phyloP scores from a whole-genome alignment of 2,113 vertebrate species.

The Erythrocercus mccallii region DNA sequence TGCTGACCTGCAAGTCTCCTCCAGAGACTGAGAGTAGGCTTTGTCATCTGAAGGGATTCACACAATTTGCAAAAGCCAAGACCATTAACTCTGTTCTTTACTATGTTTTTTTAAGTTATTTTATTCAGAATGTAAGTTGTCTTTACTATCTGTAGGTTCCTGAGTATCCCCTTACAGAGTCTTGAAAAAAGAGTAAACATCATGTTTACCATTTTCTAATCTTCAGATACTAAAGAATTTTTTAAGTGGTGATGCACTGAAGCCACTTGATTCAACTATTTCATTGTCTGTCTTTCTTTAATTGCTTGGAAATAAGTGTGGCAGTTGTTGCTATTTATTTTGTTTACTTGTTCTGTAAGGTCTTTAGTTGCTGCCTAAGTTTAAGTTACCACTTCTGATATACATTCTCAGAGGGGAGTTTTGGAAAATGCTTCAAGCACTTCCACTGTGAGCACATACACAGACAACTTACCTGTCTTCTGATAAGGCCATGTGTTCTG shows the following conservation, averaged over 20 bases:
- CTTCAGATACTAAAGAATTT: background rate
- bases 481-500: background rate
- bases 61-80: background rate
- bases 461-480: background rate
- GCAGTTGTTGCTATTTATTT: background rate
- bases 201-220: background rate
- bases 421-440: background rate
- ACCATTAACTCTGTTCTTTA: background rate
- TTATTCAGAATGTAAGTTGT: background rate
- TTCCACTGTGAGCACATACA: background rate
- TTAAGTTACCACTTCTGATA: background rate
- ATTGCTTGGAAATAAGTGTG: background rate
- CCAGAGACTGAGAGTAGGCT: background rate
- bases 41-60: background rate
- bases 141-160: background rate
- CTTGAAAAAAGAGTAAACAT: background rate
- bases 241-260: background rate
- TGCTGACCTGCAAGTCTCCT: background rate
- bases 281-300: background rate
- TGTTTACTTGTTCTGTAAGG: background rate
- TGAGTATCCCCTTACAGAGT: background rate
- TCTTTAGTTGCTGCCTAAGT: background rate
- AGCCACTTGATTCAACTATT: background rate
- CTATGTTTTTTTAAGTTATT: background rate
- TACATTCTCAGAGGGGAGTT: background rate